Evolutionary conservation across 2,797 vertebrate genomes (phyloP), one percentile per base, ranked within the genome.

Genomic region (Ptychobarbus kaznakovi): DNA sequence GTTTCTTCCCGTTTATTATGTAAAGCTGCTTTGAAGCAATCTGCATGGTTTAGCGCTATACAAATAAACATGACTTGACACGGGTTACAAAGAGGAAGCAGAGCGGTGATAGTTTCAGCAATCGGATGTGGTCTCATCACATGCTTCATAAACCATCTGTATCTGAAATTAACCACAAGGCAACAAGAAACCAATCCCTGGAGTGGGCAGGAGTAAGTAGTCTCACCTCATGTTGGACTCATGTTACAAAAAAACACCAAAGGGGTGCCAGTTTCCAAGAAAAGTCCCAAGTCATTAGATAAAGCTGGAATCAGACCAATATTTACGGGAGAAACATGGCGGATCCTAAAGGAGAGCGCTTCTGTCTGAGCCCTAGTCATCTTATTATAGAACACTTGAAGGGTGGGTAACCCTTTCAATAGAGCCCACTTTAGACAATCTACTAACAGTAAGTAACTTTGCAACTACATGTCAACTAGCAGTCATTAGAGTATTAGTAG

Each of bases 81-180:
- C 28, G 38, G 82, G 80, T 81, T 75, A 53, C 40, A 61, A 85
- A 88, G 35, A 78, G 91, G 91, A 93, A 93, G 90, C 88, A 51
- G 56, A 84, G 83, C 44, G 82, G 91, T 90, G 90, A 91, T 89
- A 75, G 88, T 80, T 89, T 90, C 88, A 91, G 90, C 74, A 90
- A 92, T 91, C 80, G 72, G 91, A 92, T 90, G 83, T 56, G 73
- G 79, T 75, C 73, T 63, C 75, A 89, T 90, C 85, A 90, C 88
- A 92, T 89, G 87, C 86, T 85, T 86, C 74, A 61, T 44, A 90
- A 91, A 91, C 82, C 82, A 82, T 81, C 77, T 83, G 84, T 80
- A 83, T 90, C 82, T 87, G 80, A 88, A 86, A 88, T 70, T 86
- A 87, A 92, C 90, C 89, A 86, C 87, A 90, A 87, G 88, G 91